These are phyloP conservation scores for Machimus atricapillus DNA, from an alignment of 2,888 invertebrate species.

Conservation along the genomic window DNA sequence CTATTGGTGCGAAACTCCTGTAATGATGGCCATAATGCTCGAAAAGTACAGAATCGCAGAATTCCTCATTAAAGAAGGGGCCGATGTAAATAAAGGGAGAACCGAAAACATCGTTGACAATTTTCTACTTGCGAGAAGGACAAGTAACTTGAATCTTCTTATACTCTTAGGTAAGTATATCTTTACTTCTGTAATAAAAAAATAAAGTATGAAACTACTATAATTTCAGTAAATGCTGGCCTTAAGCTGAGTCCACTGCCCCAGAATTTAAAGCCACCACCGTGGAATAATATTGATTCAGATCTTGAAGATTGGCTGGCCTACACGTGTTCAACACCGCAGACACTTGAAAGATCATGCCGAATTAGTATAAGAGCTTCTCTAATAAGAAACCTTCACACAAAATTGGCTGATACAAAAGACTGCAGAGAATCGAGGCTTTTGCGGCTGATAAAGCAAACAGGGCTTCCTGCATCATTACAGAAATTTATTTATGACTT, in stretches of 20 bases:
- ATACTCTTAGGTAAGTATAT: constrained; percentile 55
- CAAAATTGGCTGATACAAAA: constrained; percentile 52
- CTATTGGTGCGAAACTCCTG: constrained; percentile 73
- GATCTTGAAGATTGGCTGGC: constrained; percentile 49
- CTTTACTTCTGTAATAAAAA: neutral
- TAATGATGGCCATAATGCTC: constrained; percentile 67
- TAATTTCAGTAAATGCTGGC: constrained; percentile 55
- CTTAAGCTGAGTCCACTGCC: constrained; percentile 49
- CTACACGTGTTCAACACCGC: constrained; percentile 52
- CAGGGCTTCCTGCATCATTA: constrained; percentile 55
- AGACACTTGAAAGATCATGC: constrained; percentile 54
- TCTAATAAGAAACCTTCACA: constrained; percentile 52
- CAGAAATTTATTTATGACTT: constrained; percentile 57
- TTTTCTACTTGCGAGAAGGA: constrained; percentile 50
- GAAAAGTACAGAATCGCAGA: constrained; percentile 57
- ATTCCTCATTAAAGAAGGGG: constrained; percentile 58
- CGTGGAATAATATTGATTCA: constrained; percentile 42
- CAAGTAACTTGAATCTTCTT: constrained; percentile 52
- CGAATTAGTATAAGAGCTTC: constrained; percentile 56
- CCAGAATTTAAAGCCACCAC: constrained; percentile 43
- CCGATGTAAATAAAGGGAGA: constrained; percentile 55
- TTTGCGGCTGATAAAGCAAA: constrained; percentile 54
- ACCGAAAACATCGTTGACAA: constrained; percentile 54
- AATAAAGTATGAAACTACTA: neutral
- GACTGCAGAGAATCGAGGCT: constrained; percentile 54